Conservation (phyloP, 1,140 invertebrate genomes). For the Drosophila athabasca region DNA sequence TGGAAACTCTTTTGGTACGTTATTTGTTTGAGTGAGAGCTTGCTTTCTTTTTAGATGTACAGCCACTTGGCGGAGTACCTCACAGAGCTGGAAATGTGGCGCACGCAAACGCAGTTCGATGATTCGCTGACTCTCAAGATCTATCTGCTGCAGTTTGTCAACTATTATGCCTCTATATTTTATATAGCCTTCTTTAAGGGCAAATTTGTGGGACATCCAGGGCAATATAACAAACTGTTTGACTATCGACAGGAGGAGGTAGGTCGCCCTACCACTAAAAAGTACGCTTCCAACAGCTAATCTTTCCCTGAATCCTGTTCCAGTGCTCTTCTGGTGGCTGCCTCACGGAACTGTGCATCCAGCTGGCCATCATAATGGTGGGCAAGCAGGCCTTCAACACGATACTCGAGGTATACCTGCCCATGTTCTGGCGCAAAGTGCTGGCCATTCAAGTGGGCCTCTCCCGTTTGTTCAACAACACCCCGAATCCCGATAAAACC, state of each 20-base stretch:
- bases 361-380: conserved; percentile 97
- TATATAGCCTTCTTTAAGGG: conserved; percentile 99
- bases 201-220: conserved; percentile 94
- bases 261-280: conserved; percentile 27
- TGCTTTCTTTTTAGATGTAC: conserved; percentile 88
- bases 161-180: conserved; percentile 99
- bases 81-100: conserved; percentile 96
- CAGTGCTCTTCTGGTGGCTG: conserved; percentile 94
- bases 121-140: conserved; percentile 98
- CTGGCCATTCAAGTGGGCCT: conserved; percentile 86
- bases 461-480: conserved; percentile 61
- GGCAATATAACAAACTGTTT: conserved; percentile 90
- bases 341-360: conserved; percentile 95
- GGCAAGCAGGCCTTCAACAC: conserved; percentile 98
- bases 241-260: conserved; percentile 93
- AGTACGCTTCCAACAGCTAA: neutral
- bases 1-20: neutral
- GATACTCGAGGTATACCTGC: conserved; percentile 91
- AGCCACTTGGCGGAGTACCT: conserved; percentile 94
- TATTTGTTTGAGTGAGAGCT: neutral
- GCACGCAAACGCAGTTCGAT: conserved; percentile 99
- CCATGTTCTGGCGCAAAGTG: conserved; percentile 89
- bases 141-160: conserved; percentile 98
- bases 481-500: conserved; percentile 77
- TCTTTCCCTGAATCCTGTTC: conserved; percentile 27